Percentiles rank a stretch among this genome's conserved stretches.
These are phyloP conservation scores for Spisula solida DNA, from an alignment of 2,888 invertebrate species.

Conservation along the genomic window DNA sequence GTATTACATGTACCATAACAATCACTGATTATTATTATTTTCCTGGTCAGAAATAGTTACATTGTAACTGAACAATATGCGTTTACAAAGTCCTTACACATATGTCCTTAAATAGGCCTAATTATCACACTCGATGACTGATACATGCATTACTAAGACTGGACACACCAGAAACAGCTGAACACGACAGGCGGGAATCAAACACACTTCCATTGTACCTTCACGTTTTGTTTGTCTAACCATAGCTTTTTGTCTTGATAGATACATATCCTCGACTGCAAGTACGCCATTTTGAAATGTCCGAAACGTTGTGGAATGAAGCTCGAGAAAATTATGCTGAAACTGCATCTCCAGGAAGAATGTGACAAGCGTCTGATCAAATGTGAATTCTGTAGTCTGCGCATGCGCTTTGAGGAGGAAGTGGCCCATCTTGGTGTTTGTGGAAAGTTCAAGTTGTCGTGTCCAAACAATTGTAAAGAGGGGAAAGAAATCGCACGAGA, in stretches of 20 bases:
- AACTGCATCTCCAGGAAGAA: conserved; percentile 77
- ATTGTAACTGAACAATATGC: no score
- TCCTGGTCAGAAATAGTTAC: no score
- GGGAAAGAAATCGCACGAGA: conserved; percentile 76
- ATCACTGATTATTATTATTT: neutral
- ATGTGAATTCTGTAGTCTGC: conserved; percentile 80
- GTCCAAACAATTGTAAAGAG: conserved; percentile 81
- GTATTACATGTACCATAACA: neutral
- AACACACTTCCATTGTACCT: no score
- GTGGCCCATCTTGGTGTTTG: conserved; percentile 77
- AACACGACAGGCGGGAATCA: no score
- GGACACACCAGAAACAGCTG: no score
- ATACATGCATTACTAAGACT: no score
- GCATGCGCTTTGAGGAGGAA: conserved; percentile 75
- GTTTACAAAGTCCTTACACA: no score
- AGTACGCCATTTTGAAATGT: conserved; percentile 74
- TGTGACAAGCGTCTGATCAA: conserved; percentile 78
- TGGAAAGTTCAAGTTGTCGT: conserved; percentile 76
- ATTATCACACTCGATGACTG: no score
- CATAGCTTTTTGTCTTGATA: conserved; percentile 31
- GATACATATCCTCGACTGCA: conserved; percentile 79
- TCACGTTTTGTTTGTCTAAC: neutral
- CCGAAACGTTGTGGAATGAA: conserved; percentile 77
- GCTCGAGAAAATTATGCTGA: conserved; percentile 74
- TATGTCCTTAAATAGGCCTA: no score